Evolutionary conservation across 2,113 vertebrate species (phyloP), one percentile per base, ranked within the genome.

Genomic region (Oxyruncus cristatus): DNA sequence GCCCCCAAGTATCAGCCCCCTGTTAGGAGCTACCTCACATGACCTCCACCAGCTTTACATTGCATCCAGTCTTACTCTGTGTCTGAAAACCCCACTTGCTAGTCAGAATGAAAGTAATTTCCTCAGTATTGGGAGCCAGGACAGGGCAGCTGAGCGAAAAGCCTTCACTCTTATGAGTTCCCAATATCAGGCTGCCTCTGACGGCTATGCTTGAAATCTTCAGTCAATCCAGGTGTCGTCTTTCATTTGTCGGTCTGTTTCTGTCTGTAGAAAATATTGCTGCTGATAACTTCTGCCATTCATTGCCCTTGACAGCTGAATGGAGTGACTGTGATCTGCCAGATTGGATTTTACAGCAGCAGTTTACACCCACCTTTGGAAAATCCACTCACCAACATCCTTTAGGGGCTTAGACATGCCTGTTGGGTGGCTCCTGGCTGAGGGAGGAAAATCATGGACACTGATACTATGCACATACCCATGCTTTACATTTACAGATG

Each of bases 161-260:
- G 6, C 32, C 24, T 79, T 61, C 0, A 0, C 3, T 8, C 8
- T 33, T 37, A 2, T 9, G 11, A 12, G 22, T 35, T 67, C 27
- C 26, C 46, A 7, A 14, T 14, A 27, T 20, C 19, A 72, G 33
- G 30, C 42, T 67, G 24, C 27, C 32, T 89, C 11, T 1, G 0
- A 8, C 8, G 13, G 6, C 13, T 18, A 5, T 27, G 27, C 16
- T n/a, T 28, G 33, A 72, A 71, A 32, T 39, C 44, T 42, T 50
- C 39, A 37, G n/a, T 24, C 0, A 0, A 8, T 27, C 42, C 52
- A 41, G 32, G 13, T 21, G 20, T 8, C 8, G 4, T 32, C 49
- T 76, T 55, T 52, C 0, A 0, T 63, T 70, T 61, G 6, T 23
- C 30, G 16, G 14, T 13, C n/a, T 85, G 12, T 73, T 73, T 66